These are phyloP conservation scores for Meghimatium bilineatum DNA, from an alignment of 2,888 invertebrate genomes.

Conservation along the genomic window DNA sequence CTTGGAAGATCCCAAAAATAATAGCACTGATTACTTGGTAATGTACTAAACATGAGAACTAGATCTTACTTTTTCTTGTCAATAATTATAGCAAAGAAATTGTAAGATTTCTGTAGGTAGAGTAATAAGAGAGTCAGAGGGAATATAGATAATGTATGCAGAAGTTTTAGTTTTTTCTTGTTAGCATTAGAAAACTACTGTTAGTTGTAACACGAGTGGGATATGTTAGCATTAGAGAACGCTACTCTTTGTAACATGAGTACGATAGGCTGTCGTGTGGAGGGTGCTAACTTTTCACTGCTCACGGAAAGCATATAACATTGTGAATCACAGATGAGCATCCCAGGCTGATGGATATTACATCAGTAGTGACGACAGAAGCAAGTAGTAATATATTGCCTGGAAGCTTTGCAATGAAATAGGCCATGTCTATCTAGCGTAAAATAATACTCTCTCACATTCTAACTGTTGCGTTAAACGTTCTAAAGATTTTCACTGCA, in stretches of 20 bases:
- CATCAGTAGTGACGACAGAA: constrained; percentile 35
- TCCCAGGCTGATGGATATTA: constrained; percentile 26
- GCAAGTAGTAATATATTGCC: constrained; percentile 35
- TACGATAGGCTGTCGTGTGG: not conserved
- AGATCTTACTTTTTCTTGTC: not conserved
- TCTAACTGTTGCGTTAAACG: constrained; percentile 19
- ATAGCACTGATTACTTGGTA: not conserved
- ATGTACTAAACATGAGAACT: not conserved
- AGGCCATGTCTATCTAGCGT: constrained; percentile 27
- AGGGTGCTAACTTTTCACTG: constrained; percentile 23
- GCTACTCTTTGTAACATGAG: not conserved
- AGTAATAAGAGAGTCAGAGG: no score
- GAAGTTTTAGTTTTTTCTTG: no score
- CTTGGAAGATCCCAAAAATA: not conserved
- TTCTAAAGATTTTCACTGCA: not conserved
- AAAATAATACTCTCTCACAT: constrained; percentile 12
- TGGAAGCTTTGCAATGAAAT: constrained; percentile 35
- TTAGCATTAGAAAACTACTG: no score
- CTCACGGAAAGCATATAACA: not conserved
- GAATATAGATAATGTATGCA: no score
- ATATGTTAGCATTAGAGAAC: not conserved
- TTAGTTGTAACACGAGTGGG: no score
- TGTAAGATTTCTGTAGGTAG: no score
- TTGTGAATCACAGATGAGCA: constrained; percentile 9
- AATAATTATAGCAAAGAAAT: not conserved